These are phyloP conservation scores for Aplodontia rufa DNA, from an alignment of 2,113 vertebrate genomes.

Conservation along the genomic window DNA sequence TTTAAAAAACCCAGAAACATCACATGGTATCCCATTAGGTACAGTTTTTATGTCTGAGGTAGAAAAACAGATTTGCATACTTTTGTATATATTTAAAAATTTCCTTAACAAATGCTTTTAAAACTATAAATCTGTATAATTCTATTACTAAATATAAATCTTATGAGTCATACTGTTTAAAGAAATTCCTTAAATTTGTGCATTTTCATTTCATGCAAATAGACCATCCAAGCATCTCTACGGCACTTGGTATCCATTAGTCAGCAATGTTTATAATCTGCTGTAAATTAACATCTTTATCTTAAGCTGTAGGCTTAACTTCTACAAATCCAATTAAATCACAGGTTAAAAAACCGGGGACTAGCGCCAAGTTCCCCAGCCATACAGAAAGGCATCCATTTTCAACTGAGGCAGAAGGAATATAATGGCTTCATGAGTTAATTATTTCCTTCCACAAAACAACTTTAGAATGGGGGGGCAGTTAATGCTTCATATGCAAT, in stretches of 20 bases:
- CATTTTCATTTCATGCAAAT: background rate
- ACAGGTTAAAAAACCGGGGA: conserved; percentile 15
- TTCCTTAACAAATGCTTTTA: conserved; percentile 25
- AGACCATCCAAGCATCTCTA: background rate
- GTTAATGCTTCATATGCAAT: background rate
- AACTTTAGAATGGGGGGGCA: background rate
- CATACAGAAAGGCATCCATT: conserved; percentile 33
- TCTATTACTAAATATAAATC: background rate
- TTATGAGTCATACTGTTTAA: background rate
- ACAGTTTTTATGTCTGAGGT: background rate
- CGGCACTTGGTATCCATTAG: background rate
- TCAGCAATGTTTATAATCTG: conserved; percentile 18
- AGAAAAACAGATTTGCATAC: background rate
- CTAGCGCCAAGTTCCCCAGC: background rate
- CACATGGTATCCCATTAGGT: background rate
- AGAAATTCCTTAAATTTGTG: background rate
- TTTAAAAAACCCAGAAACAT: too few relatives aligned
- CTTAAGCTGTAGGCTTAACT: conserved; percentile 42
- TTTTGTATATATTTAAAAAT: conserved; percentile 10
- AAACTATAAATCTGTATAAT: conserved; percentile 34
- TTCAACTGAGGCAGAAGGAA: conserved; percentile 21
- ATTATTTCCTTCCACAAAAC: conserved; percentile 21
- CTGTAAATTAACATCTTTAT: conserved; percentile 56
- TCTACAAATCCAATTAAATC: conserved; percentile 51
- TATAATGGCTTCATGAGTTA: conserved; percentile 6